A percentile compares a stretch with the other conserved stretches of the same genome.
phyloP scores from a whole-genome alignment of 1,140 invertebrate species.

The Drosophila mauritiana region DNA sequence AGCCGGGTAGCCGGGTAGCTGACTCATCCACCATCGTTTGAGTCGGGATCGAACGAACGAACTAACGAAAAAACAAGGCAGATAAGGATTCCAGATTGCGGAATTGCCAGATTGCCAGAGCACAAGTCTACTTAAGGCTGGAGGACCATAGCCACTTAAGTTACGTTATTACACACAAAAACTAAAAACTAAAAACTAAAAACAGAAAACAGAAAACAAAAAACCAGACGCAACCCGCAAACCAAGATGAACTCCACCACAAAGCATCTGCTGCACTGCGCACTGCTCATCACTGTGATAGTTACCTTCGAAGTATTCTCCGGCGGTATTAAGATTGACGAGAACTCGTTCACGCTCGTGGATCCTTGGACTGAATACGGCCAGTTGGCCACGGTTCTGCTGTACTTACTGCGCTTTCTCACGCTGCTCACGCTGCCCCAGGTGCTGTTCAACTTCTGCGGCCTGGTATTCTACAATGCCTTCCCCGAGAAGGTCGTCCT shows the following conservation, averaged over 20 bases:
- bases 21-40: constrained; percentile 7
- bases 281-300: constrained; percentile 90
- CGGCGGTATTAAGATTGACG: constrained; percentile 90
- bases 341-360: constrained; percentile 87
- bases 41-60: constrained; percentile 21
- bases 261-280: constrained; percentile 92
- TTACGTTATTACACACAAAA: background rate
- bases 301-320: constrained; percentile 91
- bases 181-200: background rate
- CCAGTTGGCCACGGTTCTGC: constrained; percentile 88
- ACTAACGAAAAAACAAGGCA: constrained; percentile 18
- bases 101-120: constrained; percentile 2
- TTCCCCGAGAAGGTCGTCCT: constrained; percentile 97
- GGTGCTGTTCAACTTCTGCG: constrained; percentile 96
- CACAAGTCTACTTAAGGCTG: constrained; percentile 43
- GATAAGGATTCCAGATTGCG: constrained; percentile 2
- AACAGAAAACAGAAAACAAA: background rate
- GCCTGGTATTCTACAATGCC: constrained; percentile 96
- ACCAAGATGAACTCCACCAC: constrained; percentile 86
- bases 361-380: constrained; percentile 94
- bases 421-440: constrained; percentile 95
- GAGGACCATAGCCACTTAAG: constrained; percentile 27
- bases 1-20: background rate
- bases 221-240: background rate
- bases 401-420: constrained; percentile 92